Percentiles rank a stretch among this genome's conserved stretches.
Evolutionary conservation across 2,888 invertebrate species (phyloP).

Genomic region (Eupithecia inturbata): DNA sequence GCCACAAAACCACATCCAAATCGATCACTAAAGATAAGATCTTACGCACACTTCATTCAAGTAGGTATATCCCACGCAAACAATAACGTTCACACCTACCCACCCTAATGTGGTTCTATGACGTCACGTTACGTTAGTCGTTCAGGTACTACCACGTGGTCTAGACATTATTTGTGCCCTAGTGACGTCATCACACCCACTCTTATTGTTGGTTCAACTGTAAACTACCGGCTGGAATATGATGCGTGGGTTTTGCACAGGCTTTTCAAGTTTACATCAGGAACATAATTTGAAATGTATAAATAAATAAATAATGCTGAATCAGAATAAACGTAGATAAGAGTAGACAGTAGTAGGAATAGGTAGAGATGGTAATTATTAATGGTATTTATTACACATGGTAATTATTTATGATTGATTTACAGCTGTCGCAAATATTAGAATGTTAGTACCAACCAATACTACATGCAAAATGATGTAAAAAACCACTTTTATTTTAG

Average conservation of each 20-base stretch:
- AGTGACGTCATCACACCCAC: conserved; percentile 26
- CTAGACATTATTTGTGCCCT: conserved; percentile 30
- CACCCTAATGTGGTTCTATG: conserved; percentile 4
- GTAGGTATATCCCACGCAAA: conserved; percentile 5
- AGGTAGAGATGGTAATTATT: too few species aligned
- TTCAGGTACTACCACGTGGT: conserved; percentile 10
- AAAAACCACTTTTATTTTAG: too few species aligned
- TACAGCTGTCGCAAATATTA: too few species aligned
- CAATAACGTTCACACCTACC: neutral
- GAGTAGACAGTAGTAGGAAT: too few species aligned
- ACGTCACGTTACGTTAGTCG: neutral
- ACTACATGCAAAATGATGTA: too few species aligned
- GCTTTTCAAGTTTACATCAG: neutral
- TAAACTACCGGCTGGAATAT: neutral
- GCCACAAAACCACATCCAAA: neutral
- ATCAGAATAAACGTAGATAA: too few species aligned
- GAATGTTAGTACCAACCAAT: too few species aligned
- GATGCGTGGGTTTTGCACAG: neutral
- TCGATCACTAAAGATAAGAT: neutral
- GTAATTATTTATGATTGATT: too few species aligned
- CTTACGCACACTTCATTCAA: conserved; percentile 6
- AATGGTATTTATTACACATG: too few species aligned
- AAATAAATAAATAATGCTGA: too few species aligned
- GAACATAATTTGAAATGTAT: neutral
- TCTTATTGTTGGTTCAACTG: conserved; percentile 3